Evolutionary conservation across 2,113 vertebrate genomes (phyloP), one percentile per base, ranked within the genome.

Genomic region (Gasterosteus aculeatus): DNA sequence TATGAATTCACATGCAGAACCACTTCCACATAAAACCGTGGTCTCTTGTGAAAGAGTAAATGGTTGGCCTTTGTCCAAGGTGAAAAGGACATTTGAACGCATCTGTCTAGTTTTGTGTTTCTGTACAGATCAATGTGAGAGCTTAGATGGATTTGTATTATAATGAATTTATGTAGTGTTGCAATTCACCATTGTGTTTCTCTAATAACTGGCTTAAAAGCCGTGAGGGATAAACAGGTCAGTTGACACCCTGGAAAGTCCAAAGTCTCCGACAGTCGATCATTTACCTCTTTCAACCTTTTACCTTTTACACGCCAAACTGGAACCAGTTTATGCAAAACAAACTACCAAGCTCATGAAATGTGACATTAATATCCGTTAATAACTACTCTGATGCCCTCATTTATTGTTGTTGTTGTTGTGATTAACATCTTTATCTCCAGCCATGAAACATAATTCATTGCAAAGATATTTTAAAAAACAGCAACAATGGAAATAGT

Each of bases 191-290:
- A 46, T 16, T 14, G 3, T 7, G 5, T 72, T 69, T 62, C 12
- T 3, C 26, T 11, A 35, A 42, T 56, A 69, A 41, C 16, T 15
- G 11, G 16, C 5, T 18, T 1, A 19, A 26, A 44, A 12, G 12
- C 11, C 5, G 12, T 39, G 1, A 64, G 7, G 14, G 35, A 46
- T 26, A n/a, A 31, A 29, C 7, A 7, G 19, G 35, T 70, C 15
- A 47, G 10, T 33, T 33, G 3, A 58, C 59, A 66, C n/a, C 7
- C 4, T 38, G 5, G 54, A 65, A 69, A 82, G 68, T 49, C 78
- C 82, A 91, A 82, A 83, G 84, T 81, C 64, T 39, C 47, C 19
- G 7, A 7, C 59, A 73, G 78, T 86, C 66, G 60, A 85, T 87
- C 74, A 92, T 92, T 90, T 72, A 82, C 26, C 68, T 58, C 10